Conservation (phyloP, 92 coral and sea anemone genomes). For the Porites lobata region DNA sequence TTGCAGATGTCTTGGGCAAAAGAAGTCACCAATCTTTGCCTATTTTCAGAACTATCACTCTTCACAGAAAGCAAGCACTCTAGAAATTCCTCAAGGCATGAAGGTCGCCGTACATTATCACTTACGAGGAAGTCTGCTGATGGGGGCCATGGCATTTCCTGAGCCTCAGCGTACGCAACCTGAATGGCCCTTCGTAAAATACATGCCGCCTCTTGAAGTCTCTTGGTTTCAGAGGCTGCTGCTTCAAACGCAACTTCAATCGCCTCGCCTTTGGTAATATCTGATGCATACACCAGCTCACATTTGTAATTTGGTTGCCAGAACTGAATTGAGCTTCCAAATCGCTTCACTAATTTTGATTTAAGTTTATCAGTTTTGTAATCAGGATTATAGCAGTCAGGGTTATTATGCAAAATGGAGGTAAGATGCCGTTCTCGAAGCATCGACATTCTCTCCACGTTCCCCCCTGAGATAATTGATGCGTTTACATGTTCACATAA, state of each 20-base stretch:
- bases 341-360: neutral
- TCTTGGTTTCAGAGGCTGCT: neutral
- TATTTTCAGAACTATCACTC: no score
- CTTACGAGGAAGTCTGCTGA: neutral
- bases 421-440: no score
- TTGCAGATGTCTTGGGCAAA: no score
- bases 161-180: neutral
- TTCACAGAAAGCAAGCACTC: no score
- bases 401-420: neutral
- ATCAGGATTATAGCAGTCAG: neutral
- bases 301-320: conserved; percentile 30
- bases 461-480: conserved; percentile 15
- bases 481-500: conserved; percentile 23
- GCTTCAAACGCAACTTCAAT: neutral
- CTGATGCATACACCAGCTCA: conserved; percentile 9
- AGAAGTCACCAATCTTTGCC: no score
- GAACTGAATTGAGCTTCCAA: conserved; percentile 20
- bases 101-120: no score
- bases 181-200: neutral
- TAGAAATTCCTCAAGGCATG: no score
- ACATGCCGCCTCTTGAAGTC: neutral
- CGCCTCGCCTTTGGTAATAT: neutral
- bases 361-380: neutral
- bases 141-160: neutral
- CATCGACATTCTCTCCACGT: conserved; percentile 34